These are phyloP conservation scores for Montipora foliosa DNA, from an alignment of 64 coral and sea anemone species.

Conservation along the genomic window DNA sequence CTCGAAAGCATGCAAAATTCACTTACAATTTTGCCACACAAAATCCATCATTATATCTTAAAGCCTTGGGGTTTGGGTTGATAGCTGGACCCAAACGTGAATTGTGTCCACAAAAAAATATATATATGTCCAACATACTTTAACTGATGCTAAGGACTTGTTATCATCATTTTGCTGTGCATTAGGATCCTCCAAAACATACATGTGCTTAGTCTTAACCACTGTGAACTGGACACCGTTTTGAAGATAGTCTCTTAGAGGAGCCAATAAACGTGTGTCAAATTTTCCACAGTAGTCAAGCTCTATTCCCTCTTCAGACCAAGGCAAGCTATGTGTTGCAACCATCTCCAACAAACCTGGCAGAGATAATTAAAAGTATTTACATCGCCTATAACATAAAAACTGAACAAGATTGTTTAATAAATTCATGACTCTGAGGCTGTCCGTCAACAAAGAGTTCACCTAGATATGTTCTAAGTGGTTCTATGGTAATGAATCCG, in stretches of 20 bases:
- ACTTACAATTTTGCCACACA: no score
- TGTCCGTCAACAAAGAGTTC: no score
- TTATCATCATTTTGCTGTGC: constrained; percentile 28
- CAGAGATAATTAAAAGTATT: not conserved
- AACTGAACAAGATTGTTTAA: not conserved
- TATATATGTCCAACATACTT: constrained; percentile 40
- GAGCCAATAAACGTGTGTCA: constrained; percentile 58
- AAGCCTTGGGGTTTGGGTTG: no score
- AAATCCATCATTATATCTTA: no score
- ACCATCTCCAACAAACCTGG: constrained; percentile 48
- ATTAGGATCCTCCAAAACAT: constrained; percentile 94
- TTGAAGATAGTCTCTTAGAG: constrained; percentile 82
- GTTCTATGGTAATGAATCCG: no score
- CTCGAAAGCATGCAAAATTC: no score
- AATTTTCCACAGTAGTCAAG: constrained; percentile 80
- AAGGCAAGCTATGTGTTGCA: constrained; percentile 65
- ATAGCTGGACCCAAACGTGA: no score
- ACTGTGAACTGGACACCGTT: constrained; percentile 84
- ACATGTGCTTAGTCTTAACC: constrained; percentile 89
- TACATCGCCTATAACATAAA: not conserved
- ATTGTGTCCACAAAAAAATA: not conserved
- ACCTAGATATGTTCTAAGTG: no score
- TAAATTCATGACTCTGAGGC: no score
- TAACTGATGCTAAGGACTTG: constrained; percentile 32
- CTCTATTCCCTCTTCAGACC: constrained; percentile 86